Evolutionary conservation across 2,888 invertebrate genomes (phyloP).

Genomic region (Euplagia quadripunctaria): DNA sequence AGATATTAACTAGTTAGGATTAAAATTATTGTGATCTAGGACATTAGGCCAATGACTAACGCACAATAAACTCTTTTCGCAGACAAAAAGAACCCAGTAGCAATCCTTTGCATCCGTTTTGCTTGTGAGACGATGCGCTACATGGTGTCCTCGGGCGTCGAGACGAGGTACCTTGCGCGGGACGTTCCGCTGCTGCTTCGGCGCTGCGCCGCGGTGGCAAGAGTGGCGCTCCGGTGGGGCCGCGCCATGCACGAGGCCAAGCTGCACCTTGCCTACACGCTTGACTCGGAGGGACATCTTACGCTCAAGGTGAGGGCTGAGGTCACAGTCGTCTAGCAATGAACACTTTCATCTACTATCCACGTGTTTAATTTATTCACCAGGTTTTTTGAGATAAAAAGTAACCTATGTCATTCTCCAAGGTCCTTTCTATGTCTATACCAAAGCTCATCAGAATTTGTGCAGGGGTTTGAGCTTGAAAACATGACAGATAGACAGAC

Average conservation of each 20-base stretch:
- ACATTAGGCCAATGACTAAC: too few species aligned
- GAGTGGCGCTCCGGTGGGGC: conserved; percentile 66
- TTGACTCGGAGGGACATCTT: conserved; percentile 58
- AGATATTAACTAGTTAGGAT: too few species aligned
- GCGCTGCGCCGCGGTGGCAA: conserved; percentile 58
- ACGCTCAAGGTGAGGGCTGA: conserved; percentile 64
- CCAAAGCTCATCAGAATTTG: too few species aligned
- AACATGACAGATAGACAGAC: too few species aligned
- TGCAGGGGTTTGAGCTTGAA: too few species aligned
- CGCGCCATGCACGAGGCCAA: conserved; percentile 68
- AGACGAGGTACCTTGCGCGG: conserved; percentile 29
- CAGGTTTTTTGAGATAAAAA: too few species aligned
- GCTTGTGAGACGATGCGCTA: conserved; percentile 66
- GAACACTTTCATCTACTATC: neutral
- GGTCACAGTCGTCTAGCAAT: too few species aligned
- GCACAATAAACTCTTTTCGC: conserved; percentile 4
- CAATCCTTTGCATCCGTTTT: conserved; percentile 63
- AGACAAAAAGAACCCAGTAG: conserved; percentile 69
- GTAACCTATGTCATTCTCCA: too few species aligned
- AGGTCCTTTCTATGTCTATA: too few species aligned
- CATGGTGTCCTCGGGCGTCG: conserved; percentile 37
- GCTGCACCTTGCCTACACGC: conserved; percentile 67
- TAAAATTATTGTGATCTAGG: too few species aligned
- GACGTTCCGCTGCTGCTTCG: conserved; percentile 52
- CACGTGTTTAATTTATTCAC: too few species aligned